phyloP scores from a whole-genome alignment of 2,797 vertebrate species.

The Dallia pectoralis region DNA sequence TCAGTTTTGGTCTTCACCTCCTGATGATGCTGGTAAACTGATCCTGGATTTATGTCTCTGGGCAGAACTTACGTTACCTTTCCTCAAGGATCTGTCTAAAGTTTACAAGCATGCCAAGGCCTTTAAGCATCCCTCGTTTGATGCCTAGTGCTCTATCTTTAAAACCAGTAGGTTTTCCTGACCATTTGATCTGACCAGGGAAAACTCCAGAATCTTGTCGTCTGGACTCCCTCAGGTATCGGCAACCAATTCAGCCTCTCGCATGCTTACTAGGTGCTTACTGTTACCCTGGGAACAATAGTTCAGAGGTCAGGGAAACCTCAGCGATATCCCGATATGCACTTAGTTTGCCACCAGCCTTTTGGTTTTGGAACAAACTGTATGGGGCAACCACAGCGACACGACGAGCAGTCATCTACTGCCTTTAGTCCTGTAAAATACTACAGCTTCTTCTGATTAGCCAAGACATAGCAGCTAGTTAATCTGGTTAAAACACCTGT shows the following conservation, averaged over 20 bases:
- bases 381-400: slow-evolving; percentile 47
- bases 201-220: slow-evolving; percentile 1
- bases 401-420: too few species aligned
- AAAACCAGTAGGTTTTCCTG: background rate
- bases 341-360: slow-evolving; percentile 60
- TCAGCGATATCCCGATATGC: slow-evolving; percentile 62
- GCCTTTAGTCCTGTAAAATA: slow-evolving; percentile 25
- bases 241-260: slow-evolving; percentile 44
- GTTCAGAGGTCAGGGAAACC: slow-evolving; percentile 52
- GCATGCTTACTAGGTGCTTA: slow-evolving; percentile 59
- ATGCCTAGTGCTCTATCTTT: slow-evolving; percentile 36
- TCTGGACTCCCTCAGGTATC: slow-evolving; percentile 50
- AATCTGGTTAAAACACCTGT: background rate
- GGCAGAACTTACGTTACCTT: background rate
- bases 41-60: background rate
- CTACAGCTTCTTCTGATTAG: slow-evolving; percentile 57
- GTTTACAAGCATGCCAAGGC: slow-evolving; percentile 65
- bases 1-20: slow-evolving; percentile 23
- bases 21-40: background rate
- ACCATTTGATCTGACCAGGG: slow-evolving; percentile 3
- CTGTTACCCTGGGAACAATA: slow-evolving; percentile 56
- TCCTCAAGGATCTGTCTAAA: slow-evolving; percentile 44
- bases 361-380: slow-evolving; percentile 38
- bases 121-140: slow-evolving; percentile 42
- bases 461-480: slow-evolving; percentile 13